Percentiles rank a stretch among this genome's conserved stretches.
These are phyloP conservation scores for Silurus asotus DNA, from an alignment of 2,113 vertebrate species.

Conservation along the genomic window DNA sequence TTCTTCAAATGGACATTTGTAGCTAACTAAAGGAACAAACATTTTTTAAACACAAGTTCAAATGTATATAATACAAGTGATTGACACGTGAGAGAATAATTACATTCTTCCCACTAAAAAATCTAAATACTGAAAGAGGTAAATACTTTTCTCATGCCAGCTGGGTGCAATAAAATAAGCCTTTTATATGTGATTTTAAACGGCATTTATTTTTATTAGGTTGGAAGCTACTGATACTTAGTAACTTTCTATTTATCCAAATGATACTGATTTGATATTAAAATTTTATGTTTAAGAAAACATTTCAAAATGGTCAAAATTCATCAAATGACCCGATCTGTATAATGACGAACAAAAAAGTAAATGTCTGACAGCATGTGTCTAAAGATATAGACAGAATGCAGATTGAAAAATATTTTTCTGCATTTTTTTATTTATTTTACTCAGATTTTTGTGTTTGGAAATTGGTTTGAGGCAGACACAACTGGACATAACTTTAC, in stretches of 20 bases:
- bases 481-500: background rate
- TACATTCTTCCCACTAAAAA: background rate
- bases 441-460: background rate
- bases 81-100: background rate
- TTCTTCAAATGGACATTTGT: background rate
- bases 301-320: background rate
- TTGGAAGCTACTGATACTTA: background rate
- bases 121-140: background rate
- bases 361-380: background rate
- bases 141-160: background rate
- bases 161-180: background rate
- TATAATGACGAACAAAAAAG: background rate
- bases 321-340: background rate
- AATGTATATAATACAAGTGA: background rate
- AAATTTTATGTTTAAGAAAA: background rate
- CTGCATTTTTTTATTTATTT: no score
- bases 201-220: background rate
- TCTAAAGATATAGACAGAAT: background rate
- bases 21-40: background rate
- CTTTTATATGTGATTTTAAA: background rate
- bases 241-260: background rate
- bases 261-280: background rate
- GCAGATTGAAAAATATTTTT: no score
- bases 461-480: background rate
- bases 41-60: background rate